A percentile compares a stretch with the other conserved stretches of the same genome.
Evolutionary conservation across 2,888 invertebrate genomes (phyloP).

Genomic region (Mesorhabditis sp.): DNA sequence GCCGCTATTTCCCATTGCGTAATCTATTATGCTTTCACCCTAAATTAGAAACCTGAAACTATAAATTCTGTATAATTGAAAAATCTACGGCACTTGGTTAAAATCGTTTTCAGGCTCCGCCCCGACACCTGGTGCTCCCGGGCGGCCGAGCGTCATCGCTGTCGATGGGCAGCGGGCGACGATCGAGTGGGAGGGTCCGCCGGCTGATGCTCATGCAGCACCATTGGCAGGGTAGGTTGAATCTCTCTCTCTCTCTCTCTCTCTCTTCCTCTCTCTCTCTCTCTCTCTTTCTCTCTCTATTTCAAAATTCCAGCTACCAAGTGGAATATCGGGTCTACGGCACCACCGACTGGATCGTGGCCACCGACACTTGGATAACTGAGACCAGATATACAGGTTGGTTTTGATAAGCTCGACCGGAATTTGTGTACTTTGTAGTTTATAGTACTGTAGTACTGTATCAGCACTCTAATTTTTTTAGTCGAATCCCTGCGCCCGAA

Average conservation of each 20-base stretch:
- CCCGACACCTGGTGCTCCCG: slow-evolving; percentile 38
- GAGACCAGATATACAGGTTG: slow-evolving; percentile 32
- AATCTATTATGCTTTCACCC: too few relatives aligned
- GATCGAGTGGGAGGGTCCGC: slow-evolving; percentile 51
- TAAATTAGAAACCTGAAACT: too few relatives aligned
- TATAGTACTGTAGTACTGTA: too few relatives aligned
- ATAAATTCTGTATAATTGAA: too few relatives aligned
- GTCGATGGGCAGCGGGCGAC: slow-evolving; percentile 46
- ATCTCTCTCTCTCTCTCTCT: slow-evolving; percentile 4
- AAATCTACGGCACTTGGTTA: too few relatives aligned
- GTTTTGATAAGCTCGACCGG: background rate
- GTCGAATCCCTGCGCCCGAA: slow-evolving; percentile 55
- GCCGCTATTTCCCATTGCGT: too few relatives aligned
- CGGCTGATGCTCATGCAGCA: slow-evolving; percentile 24
- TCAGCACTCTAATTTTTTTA: slow-evolving; percentile 17
- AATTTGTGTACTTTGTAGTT: too few relatives aligned
- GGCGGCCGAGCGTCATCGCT: slow-evolving; percentile 43
- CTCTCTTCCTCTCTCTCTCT: too few relatives aligned
- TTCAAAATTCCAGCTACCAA: background rate
- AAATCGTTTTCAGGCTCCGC: slow-evolving; percentile 14
- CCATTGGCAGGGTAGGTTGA: slow-evolving; percentile 45
- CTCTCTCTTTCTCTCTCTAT: background rate
- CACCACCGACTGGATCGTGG: slow-evolving; percentile 45
- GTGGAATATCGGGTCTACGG: slow-evolving; percentile 43
- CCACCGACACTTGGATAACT: slow-evolving; percentile 44